These are phyloP conservation scores for Mya arenaria DNA, from an alignment of 1,140 invertebrate genomes.

Conservation along the genomic window DNA sequence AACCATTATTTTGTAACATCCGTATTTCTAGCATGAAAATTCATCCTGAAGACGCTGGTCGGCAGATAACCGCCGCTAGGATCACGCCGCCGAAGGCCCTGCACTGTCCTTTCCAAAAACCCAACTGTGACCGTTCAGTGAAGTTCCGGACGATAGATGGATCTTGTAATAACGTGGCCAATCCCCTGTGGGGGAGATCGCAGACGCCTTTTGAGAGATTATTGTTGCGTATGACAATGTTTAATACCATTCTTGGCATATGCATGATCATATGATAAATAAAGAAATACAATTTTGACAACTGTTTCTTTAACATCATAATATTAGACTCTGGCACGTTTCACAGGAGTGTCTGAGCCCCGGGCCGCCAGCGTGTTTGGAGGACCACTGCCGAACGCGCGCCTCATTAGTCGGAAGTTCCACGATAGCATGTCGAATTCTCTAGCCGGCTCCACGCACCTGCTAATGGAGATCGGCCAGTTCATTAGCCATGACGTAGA, in stretches of 20 bases:
- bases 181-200: constrained; percentile 88
- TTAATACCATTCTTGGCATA: too few relatives aligned
- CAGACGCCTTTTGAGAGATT: constrained; percentile 90
- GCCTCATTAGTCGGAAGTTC: constrained; percentile 54
- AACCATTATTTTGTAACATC: neutral
- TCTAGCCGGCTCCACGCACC: constrained; percentile 12
- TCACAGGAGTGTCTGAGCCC: constrained; percentile 26
- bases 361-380: constrained; percentile 11
- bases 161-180: constrained; percentile 93
- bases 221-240: constrained; percentile 92
- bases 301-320: too few relatives aligned
- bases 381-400: constrained; percentile 41
- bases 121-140: neutral
- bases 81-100: neutral
- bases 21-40: neutral
- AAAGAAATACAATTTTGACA: too few relatives aligned
- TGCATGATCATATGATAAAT: too few relatives aligned
- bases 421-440: constrained; percentile 10
- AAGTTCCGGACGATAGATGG: constrained; percentile 86
- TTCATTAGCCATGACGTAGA: constrained; percentile 69
- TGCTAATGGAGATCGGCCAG: constrained; percentile 65
- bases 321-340: too few relatives aligned
- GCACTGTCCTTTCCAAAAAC: neutral
- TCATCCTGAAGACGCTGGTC: neutral
- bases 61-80: neutral